Conservation (phyloP, 2,888 invertebrate genomes). For the Sesia apiformis region DNA sequence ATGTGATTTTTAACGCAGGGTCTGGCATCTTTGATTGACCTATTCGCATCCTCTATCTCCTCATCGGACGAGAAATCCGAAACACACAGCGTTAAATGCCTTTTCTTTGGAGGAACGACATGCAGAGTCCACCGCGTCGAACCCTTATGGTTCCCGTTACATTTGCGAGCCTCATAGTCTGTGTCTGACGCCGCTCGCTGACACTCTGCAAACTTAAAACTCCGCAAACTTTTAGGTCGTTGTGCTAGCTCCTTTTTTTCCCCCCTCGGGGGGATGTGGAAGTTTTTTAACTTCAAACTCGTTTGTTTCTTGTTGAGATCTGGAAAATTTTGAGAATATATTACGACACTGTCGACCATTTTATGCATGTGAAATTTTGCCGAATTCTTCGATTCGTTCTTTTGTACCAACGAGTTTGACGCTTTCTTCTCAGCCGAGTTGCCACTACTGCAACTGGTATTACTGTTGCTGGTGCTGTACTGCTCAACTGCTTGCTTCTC, state of each 20-base stretch:
- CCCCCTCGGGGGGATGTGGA: slow-evolving; percentile 71
- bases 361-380: slow-evolving; percentile 62
- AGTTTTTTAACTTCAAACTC: slow-evolving; percentile 71
- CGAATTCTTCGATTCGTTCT: slow-evolving; percentile 27
- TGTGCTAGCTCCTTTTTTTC: slow-evolving; percentile 61
- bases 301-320: slow-evolving; percentile 51
- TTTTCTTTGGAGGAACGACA: slow-evolving; percentile 52
- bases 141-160: slow-evolving; percentile 41
- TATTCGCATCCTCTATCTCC: slow-evolving; percentile 35
- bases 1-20: slow-evolving; percentile 43
- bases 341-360: slow-evolving; percentile 55
- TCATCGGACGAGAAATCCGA: slow-evolving; percentile 63
- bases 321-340: slow-evolving; percentile 66
- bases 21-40: slow-evolving; percentile 46
- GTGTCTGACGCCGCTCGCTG: slow-evolving; percentile 61
- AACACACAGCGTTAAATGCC: slow-evolving; percentile 50
- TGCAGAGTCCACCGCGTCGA: slow-evolving; percentile 54
- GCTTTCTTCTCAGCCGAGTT: slow-evolving; percentile 47
- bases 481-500: slow-evolving; percentile 80
- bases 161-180: slow-evolving; percentile 50
- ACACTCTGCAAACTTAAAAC: slow-evolving; percentile 36
- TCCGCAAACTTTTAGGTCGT: slow-evolving; percentile 34
- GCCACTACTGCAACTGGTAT: slow-evolving; percentile 64
- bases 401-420: slow-evolving; percentile 18
- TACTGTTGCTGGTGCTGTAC: slow-evolving; percentile 71